Conservation (phyloP, 2,113 vertebrate genomes). For the Chamaea fasciata region DNA sequence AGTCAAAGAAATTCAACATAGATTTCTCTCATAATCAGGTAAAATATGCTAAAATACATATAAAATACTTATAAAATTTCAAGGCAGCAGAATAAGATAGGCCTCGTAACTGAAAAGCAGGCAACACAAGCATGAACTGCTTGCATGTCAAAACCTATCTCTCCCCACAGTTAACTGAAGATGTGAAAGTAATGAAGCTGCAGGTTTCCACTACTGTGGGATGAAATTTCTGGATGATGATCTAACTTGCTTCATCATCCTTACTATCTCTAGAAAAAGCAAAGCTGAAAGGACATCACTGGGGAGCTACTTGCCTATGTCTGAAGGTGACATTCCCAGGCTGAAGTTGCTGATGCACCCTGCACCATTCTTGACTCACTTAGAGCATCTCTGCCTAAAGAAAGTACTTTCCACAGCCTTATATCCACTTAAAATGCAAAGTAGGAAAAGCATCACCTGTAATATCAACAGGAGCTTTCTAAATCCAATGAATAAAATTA, state of each 20-base stretch:
- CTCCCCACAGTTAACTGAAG: neutral
- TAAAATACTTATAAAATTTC: neutral
- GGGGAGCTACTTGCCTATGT: neutral
- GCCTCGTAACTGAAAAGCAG: neutral
- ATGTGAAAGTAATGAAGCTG: neutral
- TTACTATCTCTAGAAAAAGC: neutral
- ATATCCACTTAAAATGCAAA: constrained; percentile 15
- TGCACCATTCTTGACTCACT: neutral
- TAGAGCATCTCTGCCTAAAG: neutral
- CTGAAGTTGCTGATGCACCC: neutral
- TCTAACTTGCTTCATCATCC: neutral
- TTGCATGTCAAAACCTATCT: neutral
- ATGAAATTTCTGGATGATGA: neutral
- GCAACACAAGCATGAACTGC: neutral
- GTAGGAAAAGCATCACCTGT: neutral
- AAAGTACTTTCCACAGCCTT: neutral
- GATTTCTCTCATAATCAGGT: neutral
- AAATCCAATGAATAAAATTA: neutral
- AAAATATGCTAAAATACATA: neutral
- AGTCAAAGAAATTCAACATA: neutral
- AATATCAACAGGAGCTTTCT: neutral
- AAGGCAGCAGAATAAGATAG: neutral
- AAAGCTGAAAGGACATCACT: neutral
- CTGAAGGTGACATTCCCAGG: neutral
- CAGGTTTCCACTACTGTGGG: neutral